Evolutionary conservation across 2,113 vertebrate genomes (phyloP), one percentile per base, ranked within the genome.

Genomic region (Plotosus lineatus): DNA sequence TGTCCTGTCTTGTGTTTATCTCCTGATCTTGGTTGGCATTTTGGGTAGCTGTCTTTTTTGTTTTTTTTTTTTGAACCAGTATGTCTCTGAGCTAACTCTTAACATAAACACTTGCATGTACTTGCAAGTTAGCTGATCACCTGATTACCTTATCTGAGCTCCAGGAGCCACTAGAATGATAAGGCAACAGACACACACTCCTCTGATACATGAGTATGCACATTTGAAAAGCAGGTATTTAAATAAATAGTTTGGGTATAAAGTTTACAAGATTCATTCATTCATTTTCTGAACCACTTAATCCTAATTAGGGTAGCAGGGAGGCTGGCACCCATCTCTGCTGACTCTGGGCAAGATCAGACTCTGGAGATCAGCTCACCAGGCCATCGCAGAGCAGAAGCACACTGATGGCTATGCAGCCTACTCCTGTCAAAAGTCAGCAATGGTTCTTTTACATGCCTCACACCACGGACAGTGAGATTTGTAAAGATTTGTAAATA

Each of bases 81-180:
- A 73, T 78, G 58, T 81, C 63, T 60, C 65, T 53, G 3, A 42
- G 19, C 33, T 83, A 50, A 84, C 72, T 38, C 28, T 10, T 15
- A 19, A 23, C 11, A 65, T 46, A 31, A 75, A 53, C 23, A 15
- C 71, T 65, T 61, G 72, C 44, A 71, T 76, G 17, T 61, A 44
- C 61, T 26, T 53, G 36, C 61, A 56, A 58, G 38, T 3, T 82
- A 50, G 72, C 75, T 71, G 88, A 91, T 89, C 5, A 63, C 48
- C 11, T 77, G 89, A 92, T 91, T 88, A 85, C 86, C 79, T 91
- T 92, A 92, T 93, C 92, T 65, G 44, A 44, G 72, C 26, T 44
- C 81, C 78, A 58, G 89, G 87, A 91, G 88, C 77, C 88, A 81
- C 79, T 53, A 78, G 38, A 84, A 81, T 48, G 91, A 90, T 91